A percentile compares a stretch with the other conserved stretches of the same genome.
These are phyloP conservation scores for Zaprionus bogoriensis DNA, from an alignment of 2,888 invertebrate genomes.

Conservation along the genomic window DNA sequence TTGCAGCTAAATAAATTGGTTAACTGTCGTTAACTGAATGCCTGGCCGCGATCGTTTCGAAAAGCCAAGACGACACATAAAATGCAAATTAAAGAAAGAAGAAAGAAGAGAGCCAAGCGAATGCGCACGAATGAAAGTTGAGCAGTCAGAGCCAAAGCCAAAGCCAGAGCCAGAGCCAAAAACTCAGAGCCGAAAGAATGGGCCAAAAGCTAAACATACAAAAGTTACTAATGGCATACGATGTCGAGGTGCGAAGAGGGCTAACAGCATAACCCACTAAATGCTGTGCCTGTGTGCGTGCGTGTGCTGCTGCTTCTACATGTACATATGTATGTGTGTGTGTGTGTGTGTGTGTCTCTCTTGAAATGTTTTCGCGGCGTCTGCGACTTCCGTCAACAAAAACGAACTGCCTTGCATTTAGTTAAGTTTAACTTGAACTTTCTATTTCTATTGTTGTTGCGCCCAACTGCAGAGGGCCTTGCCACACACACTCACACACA, in stretches of 20 bases:
- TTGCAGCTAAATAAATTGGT: no score
- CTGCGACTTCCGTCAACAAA: conserved; percentile 71
- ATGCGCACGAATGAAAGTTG: conserved; percentile 65
- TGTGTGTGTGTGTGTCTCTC: conserved; percentile 9
- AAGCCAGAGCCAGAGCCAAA: conserved; percentile 18
- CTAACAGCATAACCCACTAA: conserved; percentile 33
- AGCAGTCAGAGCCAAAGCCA: conserved; percentile 34
- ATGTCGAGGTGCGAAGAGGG: conserved; percentile 47
- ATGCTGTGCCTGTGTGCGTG: conserved; percentile 5
- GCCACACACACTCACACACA: conserved; percentile 3
- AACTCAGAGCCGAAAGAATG: conserved; percentile 48
- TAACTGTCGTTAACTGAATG: no score
- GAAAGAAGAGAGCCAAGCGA: conserved; percentile 37
- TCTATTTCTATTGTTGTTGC: conserved; percentile 63
- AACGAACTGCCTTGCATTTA: conserved; percentile 47
- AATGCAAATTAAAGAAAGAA: conserved; percentile 67
- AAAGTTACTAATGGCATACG: conserved; percentile 34
- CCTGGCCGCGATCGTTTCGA: no score
- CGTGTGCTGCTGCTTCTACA: not conserved
- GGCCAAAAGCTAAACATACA: conserved; percentile 48
- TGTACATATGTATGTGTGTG: not conserved
- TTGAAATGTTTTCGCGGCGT: conserved; percentile 29
- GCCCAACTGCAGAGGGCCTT: conserved; percentile 34
- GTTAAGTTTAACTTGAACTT: conserved; percentile 58
- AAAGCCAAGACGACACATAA: conserved; percentile 47